Conservation (phyloP, 2,888 invertebrate genomes). For the Smittia sp. region DNA sequence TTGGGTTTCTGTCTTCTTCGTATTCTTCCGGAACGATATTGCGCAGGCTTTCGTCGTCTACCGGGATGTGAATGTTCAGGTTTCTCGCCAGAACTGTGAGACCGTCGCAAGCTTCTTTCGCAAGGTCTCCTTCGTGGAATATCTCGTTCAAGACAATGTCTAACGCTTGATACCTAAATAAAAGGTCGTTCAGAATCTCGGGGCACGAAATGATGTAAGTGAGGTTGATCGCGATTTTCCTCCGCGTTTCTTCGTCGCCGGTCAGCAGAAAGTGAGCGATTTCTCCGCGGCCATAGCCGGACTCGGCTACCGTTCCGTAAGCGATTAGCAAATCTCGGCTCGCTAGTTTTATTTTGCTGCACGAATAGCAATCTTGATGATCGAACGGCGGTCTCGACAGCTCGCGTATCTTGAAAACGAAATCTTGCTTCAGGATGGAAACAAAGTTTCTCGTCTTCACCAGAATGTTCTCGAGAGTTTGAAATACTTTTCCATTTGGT, state of each 20-base stretch:
- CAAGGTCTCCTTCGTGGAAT: conserved; percentile 48
- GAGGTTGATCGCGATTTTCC: conserved; percentile 51
- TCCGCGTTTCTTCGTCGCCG: conserved; percentile 48
- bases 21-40: conserved; percentile 34
- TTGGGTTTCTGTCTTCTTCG: neutral
- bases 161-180: conserved; percentile 51
- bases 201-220: conserved; percentile 50
- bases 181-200: conserved; percentile 49
- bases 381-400: conserved; percentile 45
- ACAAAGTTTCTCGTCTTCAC: conserved; percentile 53
- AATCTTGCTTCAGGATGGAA: conserved; percentile 50
- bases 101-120: conserved; percentile 50
- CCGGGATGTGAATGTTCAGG: conserved; percentile 21
- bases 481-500: conserved; percentile 26
- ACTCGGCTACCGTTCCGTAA: conserved; percentile 51
- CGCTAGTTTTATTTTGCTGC: conserved; percentile 47
- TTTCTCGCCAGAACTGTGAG: conserved; percentile 49
- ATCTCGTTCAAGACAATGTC: conserved; percentile 49
- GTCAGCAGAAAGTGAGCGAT: conserved; percentile 49
- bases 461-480: conserved; percentile 29
- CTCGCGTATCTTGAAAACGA: conserved; percentile 50
- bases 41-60: conserved; percentile 12
- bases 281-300: conserved; percentile 53
- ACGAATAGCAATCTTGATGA: conserved; percentile 42
- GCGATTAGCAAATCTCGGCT: conserved; percentile 50